Conservation (phyloP, 1,140 invertebrate genomes). For the Belonocnema kinseyi region DNA sequence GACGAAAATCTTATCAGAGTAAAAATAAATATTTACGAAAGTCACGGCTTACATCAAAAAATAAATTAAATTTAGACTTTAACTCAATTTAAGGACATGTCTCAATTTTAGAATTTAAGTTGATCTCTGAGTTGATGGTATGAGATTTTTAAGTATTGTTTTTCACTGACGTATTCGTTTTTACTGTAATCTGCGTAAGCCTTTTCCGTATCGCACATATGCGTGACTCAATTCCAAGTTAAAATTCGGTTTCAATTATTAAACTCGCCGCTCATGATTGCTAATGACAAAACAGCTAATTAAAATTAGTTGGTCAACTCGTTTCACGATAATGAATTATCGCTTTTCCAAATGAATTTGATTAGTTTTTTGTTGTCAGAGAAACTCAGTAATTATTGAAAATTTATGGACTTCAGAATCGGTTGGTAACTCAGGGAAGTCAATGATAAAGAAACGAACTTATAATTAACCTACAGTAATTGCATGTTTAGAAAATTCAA, state of each 20-base stretch:
- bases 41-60: too few relatives aligned
- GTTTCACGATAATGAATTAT: not conserved
- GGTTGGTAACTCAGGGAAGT: not conserved
- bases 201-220: not conserved
- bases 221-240: slow-evolving; percentile 10
- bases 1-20: slow-evolving; percentile 10
- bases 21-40: too few relatives aligned
- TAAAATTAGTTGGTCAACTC: not conserved
- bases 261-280: not conserved
- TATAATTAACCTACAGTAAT: too few relatives aligned
- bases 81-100: too few relatives aligned
- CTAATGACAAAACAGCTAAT: not conserved
- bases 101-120: too few relatives aligned
- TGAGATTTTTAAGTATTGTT: too few relatives aligned
- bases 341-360: not conserved
- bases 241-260: not conserved
- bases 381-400: slow-evolving; percentile 3
- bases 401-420: not conserved
- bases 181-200: too few relatives aligned
- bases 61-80: too few relatives aligned
- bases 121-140: too few relatives aligned
- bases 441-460: not conserved
- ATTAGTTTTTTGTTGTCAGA: slow-evolving; percentile 7
- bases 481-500: too few relatives aligned
- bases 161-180: too few relatives aligned